Evolutionary conservation across 2,797 vertebrate species (phyloP), one percentile per base, ranked within the genome.

Genomic region (Nannoperca australis): DNA sequence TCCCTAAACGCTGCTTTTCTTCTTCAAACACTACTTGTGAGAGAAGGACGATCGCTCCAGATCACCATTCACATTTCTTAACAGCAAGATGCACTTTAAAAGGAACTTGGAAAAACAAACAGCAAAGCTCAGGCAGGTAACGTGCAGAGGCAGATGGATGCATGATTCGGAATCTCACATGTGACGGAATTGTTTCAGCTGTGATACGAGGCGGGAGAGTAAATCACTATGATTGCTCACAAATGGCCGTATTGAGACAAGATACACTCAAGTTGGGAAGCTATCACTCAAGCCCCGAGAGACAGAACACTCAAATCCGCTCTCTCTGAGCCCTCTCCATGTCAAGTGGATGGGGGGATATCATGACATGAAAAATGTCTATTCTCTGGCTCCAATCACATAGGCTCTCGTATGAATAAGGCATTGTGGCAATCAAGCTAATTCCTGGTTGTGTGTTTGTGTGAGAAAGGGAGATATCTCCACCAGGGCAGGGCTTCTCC

Each of bases 401-500:
- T 55, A 49, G 66, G 83, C 78, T 78, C 84, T 92, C 82, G 59
- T 82, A 81, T 85, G 86, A 93, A 92, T 90, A 87, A 85, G 90
- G 88, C 91, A 92, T 89, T 83, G 83, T 54, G 50, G 93, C 90
- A 95, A 94, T 95, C 94, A 94, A 87, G 92, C 83, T 76, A 88
- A 88, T 84, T 83, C 71, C 73, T 84, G 81, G 63, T 60, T 84
- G 74, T 81, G 82, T 88, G 84, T 84, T 84, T 87, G 86, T 72
- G 49, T 20, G 73, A 79, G 70, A 65, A 73, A 61, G 50, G 17
- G 55, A 84, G 73, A 86, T 73, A 82, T 85, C 86, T 87, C 88
- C 86, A 88, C 85, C 82, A 86, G 88, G 90, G 89, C 88, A 85
- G 78, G 90, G 87, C 85, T 91, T 88, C 91, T 81, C 83, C 86